Evolutionary conservation across 2,113 vertebrate species (phyloP).

Genomic region (Copsychus sechellarum): DNA sequence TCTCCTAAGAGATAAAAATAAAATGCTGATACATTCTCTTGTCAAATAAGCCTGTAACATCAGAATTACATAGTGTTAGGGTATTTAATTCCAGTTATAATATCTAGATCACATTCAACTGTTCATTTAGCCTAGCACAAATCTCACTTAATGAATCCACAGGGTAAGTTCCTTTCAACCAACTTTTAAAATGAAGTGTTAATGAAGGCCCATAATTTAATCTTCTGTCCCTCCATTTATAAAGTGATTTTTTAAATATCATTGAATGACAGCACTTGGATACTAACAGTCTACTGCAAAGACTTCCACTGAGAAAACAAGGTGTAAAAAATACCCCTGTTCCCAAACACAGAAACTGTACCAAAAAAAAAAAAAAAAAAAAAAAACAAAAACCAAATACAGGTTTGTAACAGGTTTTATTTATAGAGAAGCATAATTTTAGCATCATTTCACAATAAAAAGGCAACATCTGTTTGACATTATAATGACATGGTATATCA

Average conservation of each 20-base stretch:
- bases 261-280: not conserved
- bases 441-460: not conserved
- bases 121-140: not conserved
- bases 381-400: not conserved
- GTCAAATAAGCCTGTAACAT: not conserved
- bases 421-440: not conserved
- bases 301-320: not conserved
- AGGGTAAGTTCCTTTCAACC: not conserved
- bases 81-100: not conserved
- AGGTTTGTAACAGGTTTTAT: constrained; percentile 17
- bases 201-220: not conserved
- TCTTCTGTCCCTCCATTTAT: not conserved
- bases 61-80: not conserved
- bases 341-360: not conserved
- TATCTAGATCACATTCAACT: not conserved
- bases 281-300: not conserved
- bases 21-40: not conserved
- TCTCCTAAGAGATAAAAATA: not conserved
- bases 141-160: not conserved
- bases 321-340: not conserved
- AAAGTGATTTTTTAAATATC: not conserved
- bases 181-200: not conserved
- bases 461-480: not conserved
- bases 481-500: not conserved
- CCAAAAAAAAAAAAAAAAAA: fast-evolving